Percentiles rank a stretch among this genome's conserved stretches.
Evolutionary conservation across 2,797 vertebrate species (phyloP).

Genomic region (Margarornis squamiger): DNA sequence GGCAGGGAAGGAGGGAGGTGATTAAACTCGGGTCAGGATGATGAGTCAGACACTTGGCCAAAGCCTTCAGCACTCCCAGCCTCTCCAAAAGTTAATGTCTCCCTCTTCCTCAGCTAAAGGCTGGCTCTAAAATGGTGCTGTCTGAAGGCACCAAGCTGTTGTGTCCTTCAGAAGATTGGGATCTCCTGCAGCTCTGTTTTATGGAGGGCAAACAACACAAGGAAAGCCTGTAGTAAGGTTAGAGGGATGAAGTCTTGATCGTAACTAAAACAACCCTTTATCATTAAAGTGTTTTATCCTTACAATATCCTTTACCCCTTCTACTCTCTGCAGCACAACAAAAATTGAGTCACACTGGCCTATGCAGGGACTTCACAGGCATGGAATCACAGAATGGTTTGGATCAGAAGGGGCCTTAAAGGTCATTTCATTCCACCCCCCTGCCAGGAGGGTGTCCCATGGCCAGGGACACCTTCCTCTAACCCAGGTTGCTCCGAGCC

Average conservation of each 20-base stretch:
- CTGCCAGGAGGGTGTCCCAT: not conserved
- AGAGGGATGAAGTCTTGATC: not conserved
- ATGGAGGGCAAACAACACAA: not conserved
- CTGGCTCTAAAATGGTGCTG: slow-evolving; percentile 5
- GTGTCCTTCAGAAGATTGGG: not conserved
- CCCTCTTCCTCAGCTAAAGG: not conserved
- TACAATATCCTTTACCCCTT: not conserved
- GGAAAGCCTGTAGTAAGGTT: not conserved
- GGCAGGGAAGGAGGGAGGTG: not conserved
- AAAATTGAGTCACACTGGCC: not conserved
- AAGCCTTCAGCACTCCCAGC: not conserved
- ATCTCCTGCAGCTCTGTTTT: not conserved
- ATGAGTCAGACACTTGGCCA: slow-evolving; percentile 55
- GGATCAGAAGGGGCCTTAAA: not conserved
- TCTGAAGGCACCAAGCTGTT: not conserved
- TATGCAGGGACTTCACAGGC: not conserved
- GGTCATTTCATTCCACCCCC: not conserved
- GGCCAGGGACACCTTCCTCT: not conserved
- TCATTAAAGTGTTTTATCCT: not conserved
- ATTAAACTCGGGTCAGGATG: not conserved
- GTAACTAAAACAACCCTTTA: not conserved
- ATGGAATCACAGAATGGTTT: not conserved
- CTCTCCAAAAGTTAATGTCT: not conserved
- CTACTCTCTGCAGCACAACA: not conserved
- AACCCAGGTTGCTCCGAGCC: not conserved